Percentiles rank a stretch among this genome's conserved stretches.
These are phyloP conservation scores for Leuciscus idus DNA, from an alignment of 2,113 vertebrate species.

Conservation along the genomic window DNA sequence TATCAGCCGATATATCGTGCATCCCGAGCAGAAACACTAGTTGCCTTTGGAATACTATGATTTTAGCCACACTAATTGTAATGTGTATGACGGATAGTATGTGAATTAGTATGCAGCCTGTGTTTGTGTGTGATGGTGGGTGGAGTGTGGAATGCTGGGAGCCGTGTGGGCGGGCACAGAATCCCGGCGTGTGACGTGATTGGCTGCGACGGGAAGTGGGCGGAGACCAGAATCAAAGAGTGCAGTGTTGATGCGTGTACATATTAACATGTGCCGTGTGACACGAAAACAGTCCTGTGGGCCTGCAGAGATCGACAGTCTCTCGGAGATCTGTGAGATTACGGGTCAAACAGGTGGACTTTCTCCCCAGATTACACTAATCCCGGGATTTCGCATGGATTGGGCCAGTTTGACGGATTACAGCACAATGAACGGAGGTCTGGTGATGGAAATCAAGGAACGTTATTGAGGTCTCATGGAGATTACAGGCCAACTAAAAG, in stretches of 20 bases:
- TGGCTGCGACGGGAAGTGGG: conserved; percentile 45
- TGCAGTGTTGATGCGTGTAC: conserved; percentile 38
- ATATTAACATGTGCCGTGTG: background rate
- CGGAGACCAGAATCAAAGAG: conserved; percentile 50
- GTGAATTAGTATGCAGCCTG: background rate
- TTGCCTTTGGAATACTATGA: too few relatives aligned
- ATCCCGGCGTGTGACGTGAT: conserved; percentile 23
- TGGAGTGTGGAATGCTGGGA: conserved; percentile 38
- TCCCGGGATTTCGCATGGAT: conserved; percentile 10
- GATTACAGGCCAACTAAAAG: too few relatives aligned
- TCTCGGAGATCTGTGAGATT: background rate
- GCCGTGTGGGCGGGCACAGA: conserved; percentile 36
- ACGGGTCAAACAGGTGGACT: background rate
- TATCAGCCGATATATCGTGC: too few relatives aligned
- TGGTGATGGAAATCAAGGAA: conserved; percentile 18
- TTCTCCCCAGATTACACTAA: background rate
- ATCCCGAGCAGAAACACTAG: too few relatives aligned
- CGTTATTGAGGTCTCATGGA: background rate
- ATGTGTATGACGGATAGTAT: too few relatives aligned
- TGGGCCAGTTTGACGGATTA: conserved; percentile 1
- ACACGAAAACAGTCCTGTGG: background rate
- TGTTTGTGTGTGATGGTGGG: conserved; percentile 16
- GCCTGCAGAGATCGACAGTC: background rate
- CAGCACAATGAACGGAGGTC: background rate
- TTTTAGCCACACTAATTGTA: too few relatives aligned